Conservation (phyloP, 2,113 vertebrate genomes). For the Pholis gunnellus region DNA sequence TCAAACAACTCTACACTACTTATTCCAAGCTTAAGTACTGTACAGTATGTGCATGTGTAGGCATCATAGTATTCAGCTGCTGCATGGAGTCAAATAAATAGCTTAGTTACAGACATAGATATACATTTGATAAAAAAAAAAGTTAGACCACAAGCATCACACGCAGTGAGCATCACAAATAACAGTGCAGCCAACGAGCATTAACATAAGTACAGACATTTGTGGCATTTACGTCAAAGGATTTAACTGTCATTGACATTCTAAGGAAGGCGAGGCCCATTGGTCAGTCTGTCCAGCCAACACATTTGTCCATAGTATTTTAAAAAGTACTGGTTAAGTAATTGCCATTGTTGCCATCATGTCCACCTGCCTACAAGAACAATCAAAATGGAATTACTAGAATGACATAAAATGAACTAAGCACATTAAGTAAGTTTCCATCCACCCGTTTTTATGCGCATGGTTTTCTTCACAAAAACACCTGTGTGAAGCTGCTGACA, state of each 20-base stretch:
- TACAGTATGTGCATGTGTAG: neutral
- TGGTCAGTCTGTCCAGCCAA: neutral
- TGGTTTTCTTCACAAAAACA: neutral
- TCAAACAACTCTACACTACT: neutral
- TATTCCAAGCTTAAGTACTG: neutral
- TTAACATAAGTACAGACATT: slow-evolving; percentile 21
- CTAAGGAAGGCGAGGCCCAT: neutral
- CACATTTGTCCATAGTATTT: neutral
- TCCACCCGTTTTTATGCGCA: neutral
- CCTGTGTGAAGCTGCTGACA: neutral
- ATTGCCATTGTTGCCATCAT: neutral
- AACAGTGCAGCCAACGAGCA: slow-evolving; percentile 26
- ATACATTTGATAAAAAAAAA: slow-evolving; percentile 19
- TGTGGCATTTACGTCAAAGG: neutral
- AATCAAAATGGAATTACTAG: neutral
- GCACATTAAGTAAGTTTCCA: neutral
- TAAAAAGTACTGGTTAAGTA: neutral
- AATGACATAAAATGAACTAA: neutral
- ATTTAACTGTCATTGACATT: neutral
- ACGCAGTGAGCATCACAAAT: slow-evolving; percentile 19
- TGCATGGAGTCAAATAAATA: slow-evolving; percentile 13
- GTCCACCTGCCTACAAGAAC: neutral
- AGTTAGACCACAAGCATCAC: slow-evolving; percentile 4
- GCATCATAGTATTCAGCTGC: slow-evolving; percentile 4
- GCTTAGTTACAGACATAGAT: neutral